phyloP scores from a whole-genome alignment of 2,888 invertebrate genomes.

The Cosmopolites sordidus region DNA sequence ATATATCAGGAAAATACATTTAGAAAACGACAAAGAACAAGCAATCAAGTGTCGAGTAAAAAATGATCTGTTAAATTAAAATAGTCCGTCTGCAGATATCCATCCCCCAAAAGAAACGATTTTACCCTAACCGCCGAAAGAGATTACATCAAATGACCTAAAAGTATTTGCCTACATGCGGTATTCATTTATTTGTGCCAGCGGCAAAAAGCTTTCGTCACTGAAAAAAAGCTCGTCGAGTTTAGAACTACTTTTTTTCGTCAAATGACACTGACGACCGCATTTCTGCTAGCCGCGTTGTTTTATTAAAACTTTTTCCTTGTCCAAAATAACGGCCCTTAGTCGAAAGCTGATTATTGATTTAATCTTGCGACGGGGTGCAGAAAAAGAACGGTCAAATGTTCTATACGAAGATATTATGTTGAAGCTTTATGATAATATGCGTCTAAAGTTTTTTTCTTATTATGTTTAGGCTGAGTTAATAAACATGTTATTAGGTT shows the following conservation, averaged over 20 bases:
- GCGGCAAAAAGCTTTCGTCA: constrained; percentile 7
- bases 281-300: not conserved
- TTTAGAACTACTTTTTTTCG: constrained; percentile 10
- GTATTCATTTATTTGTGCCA: constrained; percentile 5
- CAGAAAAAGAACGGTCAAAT: not conserved
- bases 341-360: constrained; percentile 7
- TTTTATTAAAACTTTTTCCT: constrained; percentile 13
- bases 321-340: constrained; percentile 6
- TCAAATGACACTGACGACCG: constrained; percentile 2
- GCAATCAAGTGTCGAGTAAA: no score
- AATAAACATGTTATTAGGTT: no score
- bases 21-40: no score
- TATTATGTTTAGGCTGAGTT: not conserved
- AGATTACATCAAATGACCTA: constrained; percentile 6
- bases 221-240: constrained; percentile 2
- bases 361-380: not conserved
- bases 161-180: constrained; percentile 3
- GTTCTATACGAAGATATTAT: not conserved
- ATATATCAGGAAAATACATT: no score
- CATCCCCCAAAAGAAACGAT: no score
- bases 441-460: not conserved
- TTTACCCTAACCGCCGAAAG: not conserved
- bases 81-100: no score
- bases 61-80: no score
- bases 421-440: not conserved